A percentile compares a stretch with the other conserved stretches of the same genome.
Conservation (phyloP, 2,797 vertebrate species). For the Argya squamiceps region DNA sequence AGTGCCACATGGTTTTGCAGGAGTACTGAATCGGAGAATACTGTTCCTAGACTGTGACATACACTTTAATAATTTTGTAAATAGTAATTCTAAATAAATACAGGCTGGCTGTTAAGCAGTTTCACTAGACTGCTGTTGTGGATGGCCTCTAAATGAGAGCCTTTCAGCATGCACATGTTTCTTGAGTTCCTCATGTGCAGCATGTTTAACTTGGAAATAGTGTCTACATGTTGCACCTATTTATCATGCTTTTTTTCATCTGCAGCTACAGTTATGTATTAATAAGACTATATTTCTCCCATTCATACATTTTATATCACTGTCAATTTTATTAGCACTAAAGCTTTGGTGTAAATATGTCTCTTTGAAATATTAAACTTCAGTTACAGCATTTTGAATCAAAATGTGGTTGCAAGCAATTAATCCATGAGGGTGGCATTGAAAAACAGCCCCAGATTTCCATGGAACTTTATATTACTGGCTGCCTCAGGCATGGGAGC, state of each 20-base stretch:
- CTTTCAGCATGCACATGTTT: not conserved
- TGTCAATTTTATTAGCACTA: not conserved
- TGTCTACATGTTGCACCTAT: not conserved
- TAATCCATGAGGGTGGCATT: not conserved
- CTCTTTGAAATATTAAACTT: not conserved
- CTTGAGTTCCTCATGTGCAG: not conserved
- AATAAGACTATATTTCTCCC: not conserved
- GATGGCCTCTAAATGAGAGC: not conserved
- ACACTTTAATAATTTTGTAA: not conserved
- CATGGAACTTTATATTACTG: not conserved
- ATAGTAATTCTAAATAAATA: not conserved
- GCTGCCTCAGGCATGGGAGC: not conserved
- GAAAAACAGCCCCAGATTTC: not conserved
- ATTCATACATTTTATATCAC: not conserved
- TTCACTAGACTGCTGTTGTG: not conserved
- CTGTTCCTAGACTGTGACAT: not conserved
- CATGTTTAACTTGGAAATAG: not conserved
- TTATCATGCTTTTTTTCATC: not conserved
- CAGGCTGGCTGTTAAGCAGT: not conserved
- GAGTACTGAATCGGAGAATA: not conserved
- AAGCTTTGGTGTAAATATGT: not conserved
- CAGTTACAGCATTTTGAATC: not conserved
- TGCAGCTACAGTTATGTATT: not conserved
- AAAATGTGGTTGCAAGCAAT: not conserved
- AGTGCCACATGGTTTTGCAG: fast-evolving